Conservation (phyloP, 2,113 vertebrate genomes). For the Lophura nycthemera region DNA sequence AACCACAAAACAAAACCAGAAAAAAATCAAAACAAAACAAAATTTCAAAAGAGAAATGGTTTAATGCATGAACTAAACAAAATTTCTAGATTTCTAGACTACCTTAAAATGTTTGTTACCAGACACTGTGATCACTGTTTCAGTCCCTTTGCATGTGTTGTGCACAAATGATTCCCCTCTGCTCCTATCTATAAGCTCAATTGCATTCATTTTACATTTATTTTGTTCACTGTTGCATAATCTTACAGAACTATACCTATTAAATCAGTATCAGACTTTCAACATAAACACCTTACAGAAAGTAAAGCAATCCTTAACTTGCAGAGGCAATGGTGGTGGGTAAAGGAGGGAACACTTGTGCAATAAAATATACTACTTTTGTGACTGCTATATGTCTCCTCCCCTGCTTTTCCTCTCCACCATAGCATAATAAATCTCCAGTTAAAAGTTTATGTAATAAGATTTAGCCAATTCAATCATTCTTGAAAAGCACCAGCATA, state of each 20-base stretch:
- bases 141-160: fast-evolving
- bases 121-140: neutral
- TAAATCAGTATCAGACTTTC: neutral
- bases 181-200: fast-evolving
- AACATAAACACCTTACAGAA: neutral
- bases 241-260: neutral
- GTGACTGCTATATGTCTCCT: neutral
- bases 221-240: neutral
- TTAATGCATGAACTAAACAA: neutral
- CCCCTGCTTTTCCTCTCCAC: neutral
- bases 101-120: neutral
- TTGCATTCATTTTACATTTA: neutral
- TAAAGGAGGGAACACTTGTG: neutral
- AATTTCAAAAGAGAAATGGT: neutral
- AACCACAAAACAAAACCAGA: too few relatives aligned
- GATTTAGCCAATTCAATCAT: neutral
- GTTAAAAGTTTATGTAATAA: neutral
- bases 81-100: neutral
- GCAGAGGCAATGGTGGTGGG: neutral
- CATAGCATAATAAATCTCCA: neutral
- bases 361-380: neutral
- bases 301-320: neutral
- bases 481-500: neutral
- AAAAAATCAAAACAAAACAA: neutral
- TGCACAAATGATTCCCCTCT: fast-evolving